Percentiles rank a stretch among this genome's conserved stretches.
These are phyloP conservation scores for Hyles vespertilio DNA, from an alignment of 1,140 invertebrate species.

Conservation along the genomic window DNA sequence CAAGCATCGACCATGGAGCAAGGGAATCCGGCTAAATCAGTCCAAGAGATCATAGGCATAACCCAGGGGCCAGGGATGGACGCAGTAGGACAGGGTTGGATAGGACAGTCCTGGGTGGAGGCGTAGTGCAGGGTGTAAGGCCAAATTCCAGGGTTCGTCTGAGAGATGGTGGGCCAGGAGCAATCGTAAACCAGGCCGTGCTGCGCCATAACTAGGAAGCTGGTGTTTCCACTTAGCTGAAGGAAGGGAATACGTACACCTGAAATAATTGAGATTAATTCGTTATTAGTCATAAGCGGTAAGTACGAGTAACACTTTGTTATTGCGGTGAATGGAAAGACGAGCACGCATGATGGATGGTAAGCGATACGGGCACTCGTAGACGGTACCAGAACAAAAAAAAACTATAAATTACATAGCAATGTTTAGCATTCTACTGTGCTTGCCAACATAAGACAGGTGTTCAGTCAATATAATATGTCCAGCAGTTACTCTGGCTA, in stretches of 20 bases:
- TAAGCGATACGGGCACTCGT: no score
- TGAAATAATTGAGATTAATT: constrained; percentile 25
- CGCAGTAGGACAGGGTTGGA: constrained; percentile 79
- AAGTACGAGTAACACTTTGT: no score
- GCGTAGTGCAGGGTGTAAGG: constrained; percentile 83
- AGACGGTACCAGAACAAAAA: no score
- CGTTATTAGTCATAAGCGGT: neutral
- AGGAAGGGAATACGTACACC: constrained; percentile 82
- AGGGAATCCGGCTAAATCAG: constrained; percentile 60
- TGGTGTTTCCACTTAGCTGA: constrained; percentile 79
- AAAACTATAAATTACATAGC: no score
- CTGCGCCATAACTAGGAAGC: constrained; percentile 71
- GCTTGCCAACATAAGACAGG: no score
- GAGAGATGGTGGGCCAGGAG: constrained; percentile 78
- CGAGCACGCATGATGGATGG: no score
- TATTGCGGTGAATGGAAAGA: no score
- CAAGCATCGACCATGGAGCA: constrained; percentile 82
- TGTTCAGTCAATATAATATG: no score
- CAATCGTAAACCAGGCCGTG: constrained; percentile 78
- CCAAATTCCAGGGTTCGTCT: constrained; percentile 78
- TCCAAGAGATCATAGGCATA: constrained; percentile 79
- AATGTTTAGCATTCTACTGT: no score
- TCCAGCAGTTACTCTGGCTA: no score
- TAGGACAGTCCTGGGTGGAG: constrained; percentile 79
- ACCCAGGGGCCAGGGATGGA: constrained; percentile 80